A percentile compares a stretch with the other conserved stretches of the same genome.
phyloP scores from a whole-genome alignment of 2,888 invertebrate species.

The Lasius fuliginosus region DNA sequence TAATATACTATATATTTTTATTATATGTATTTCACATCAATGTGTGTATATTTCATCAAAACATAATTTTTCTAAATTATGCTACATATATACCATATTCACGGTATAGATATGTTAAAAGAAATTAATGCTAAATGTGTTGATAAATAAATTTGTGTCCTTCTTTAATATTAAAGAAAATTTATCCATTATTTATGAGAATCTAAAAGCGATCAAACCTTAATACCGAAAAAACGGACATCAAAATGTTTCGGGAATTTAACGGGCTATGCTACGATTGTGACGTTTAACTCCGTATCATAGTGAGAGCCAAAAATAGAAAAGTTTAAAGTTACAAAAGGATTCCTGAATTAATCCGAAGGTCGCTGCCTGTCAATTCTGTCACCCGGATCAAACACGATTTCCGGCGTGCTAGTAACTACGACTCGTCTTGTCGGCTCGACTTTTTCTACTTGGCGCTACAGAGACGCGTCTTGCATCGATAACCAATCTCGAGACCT shows the following conservation, averaged over 20 bases:
- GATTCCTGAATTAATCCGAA: slow-evolving; percentile 20
- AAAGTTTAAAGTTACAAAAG: neutral
- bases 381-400: slow-evolving; percentile 69
- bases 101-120: neutral
- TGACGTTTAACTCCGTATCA: neutral
- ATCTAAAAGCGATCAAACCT: neutral
- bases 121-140: neutral
- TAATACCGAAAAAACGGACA: neutral
- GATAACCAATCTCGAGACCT: slow-evolving; percentile 69
- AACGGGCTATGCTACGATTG: neutral
- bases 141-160: neutral
- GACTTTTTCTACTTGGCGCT: slow-evolving; percentile 72
- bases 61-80: neutral
- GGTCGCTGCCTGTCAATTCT: slow-evolving; percentile 47
- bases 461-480: slow-evolving; percentile 70
- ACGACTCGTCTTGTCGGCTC: slow-evolving; percentile 56
- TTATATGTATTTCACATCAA: neutral
- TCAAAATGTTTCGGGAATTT: neutral
- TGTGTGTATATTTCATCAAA: neutral
- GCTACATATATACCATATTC: no score
- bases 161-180: neutral
- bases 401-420: slow-evolving; percentile 68
- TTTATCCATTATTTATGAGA: neutral
- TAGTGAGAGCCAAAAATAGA: neutral
- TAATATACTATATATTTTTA: neutral